Evolutionary conservation across 2,888 invertebrate species (phyloP), one percentile per base, ranked within the genome.

Genomic region (Anodontia alba): DNA sequence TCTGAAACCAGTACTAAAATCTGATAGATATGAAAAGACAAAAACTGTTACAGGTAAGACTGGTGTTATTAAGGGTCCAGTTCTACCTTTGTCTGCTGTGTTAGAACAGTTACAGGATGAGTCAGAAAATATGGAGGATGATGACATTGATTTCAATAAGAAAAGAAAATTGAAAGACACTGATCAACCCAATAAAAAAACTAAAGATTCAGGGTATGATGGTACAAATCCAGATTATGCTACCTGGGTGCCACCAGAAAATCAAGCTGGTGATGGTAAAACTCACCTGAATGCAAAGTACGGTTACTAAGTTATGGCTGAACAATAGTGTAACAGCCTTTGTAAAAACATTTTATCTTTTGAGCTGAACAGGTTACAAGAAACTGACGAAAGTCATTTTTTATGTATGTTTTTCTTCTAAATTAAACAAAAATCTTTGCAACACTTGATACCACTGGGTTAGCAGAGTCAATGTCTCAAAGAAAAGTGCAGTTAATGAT

Each of bases 251-350:
- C 97, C 97, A 3, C 97, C 97, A 0, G 90, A 95, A 80, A 92
- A 93, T 93, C 97, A 97, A 94, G 95, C 95, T 66, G 97, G 97
- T 0, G 97, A 97, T 95, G 97, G 97, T 7, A 95, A 96, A 88
- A 97, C 97, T 1, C 95, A 95, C 89, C 95, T 97, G 49, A 97
- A 97, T 95, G 96, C 96, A 49, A 97, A 97, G 94, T 96, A 96
- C 93, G 97, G 97, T 26, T 97, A 97, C 94, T 97, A 94, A 96
- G 15, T 15, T 38, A 33, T n/a, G n/a, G n/a, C n/a, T n/a, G n/a
- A 29, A n/a, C n/a, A n/a, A n/a, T 10, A 57, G n/a, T n/a, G n/a
- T n/a, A n/a, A n/a, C n/a, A n/a, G n/a, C n/a, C n/a, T n/a, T n/a
- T n/a, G n/a, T n/a, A n/a, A n/a, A n/a, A n/a, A n/a, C n/a, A n/a